Evolutionary conservation across 2,113 vertebrate species (phyloP), one percentile per base, ranked within the genome.

Genomic region (Petromus typicus): DNA sequence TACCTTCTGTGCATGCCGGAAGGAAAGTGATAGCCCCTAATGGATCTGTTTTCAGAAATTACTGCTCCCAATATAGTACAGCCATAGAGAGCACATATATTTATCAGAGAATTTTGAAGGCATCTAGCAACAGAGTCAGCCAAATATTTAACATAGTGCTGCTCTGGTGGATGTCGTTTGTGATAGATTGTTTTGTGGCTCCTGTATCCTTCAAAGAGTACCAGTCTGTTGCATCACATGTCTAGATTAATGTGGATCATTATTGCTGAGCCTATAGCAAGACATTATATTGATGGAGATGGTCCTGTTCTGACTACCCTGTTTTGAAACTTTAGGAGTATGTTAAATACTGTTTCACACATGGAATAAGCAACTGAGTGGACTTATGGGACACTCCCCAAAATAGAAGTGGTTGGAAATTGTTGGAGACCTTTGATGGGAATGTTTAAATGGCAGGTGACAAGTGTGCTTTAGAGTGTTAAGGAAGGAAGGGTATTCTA

Each of bases 41-140:
- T 69, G 51, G 90, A 83, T 95, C 76, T 45, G 45, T 92, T 97
- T 94, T 90, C 86, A 96, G 73, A 94, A 95, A 78, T 91, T 56
- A 81, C 20, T 97, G 81, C 76, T 94, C 69, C 93, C 23, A 0
- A 0, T 43, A 76, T 51, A 92, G 90, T 96, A 51, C 92, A 90
- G 51, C 75, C 32, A 18, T 20, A 37, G 32, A 37, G 59, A 78
- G 30, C 80, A 13, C 54, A 37, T 86, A 61, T 56, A 85, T 95
- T 96, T 78, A 84, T 93, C 81, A 67, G 61, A 27, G 82, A 86
- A 94, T 86, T 94, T 63, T 86, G 51, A 92, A 93, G 69, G 84
- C 87, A 66, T 84, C n/a, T 66, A 90, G 23, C 43, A 54, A 1
- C 17, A 22, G 67, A 82, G 37, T 78, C 79, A 54, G 81, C 54